Base-by-base conservation (phyloP, 35 echinoderm and acorn worm genomes). In the Lytechinus variegatus region DNA sequence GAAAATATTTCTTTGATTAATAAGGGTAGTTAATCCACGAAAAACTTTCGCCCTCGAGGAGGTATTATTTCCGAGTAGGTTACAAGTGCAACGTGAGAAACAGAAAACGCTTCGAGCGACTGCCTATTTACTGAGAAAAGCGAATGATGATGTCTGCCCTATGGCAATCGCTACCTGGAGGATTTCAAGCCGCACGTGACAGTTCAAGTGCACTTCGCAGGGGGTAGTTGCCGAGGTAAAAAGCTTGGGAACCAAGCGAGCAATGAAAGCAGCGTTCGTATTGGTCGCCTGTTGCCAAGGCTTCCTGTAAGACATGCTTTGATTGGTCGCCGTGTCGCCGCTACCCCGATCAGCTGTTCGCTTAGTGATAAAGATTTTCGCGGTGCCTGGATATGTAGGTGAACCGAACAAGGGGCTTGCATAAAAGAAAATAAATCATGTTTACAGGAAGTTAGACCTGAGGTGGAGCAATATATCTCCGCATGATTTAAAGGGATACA, bases 131-230 rank as follows among this genome's bases (percentile, higher is more conserved):
- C 66, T 24, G n/a, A 79, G 66, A 79, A 90, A 90, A 90, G 52
- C 88, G 52, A 90, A 54, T 21, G 88, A 90, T 12, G 16, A 90
- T 90, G 88, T 44, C 88, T 90, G 88, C 88, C 52, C 88, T 44
- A 54, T 54, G 88, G 88, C 88, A 44, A 90, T 90, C 88, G 10
- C 52, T 90, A 44, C 88, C 28, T 54, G n/a, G 88, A 54, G 88
- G 88, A 90, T 90, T 90, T 90, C 88, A 54, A 44, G 28, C 88
- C 88, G 27, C 88, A 54, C 88, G 88, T 90, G 88, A 90, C 88
- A 90, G 88, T 90, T 90, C 88, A 90, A 90, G 88, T 90, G 88
- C 88, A 90, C 88, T 90, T 90, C 88, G 88, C 88, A 29, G 88
- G 88, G 88, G 88, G 88, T 90, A 52, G 88, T 90, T 90, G 52